phyloP scores from a whole-genome alignment of 2,113 vertebrate genomes.

The Sturnus vulgaris region DNA sequence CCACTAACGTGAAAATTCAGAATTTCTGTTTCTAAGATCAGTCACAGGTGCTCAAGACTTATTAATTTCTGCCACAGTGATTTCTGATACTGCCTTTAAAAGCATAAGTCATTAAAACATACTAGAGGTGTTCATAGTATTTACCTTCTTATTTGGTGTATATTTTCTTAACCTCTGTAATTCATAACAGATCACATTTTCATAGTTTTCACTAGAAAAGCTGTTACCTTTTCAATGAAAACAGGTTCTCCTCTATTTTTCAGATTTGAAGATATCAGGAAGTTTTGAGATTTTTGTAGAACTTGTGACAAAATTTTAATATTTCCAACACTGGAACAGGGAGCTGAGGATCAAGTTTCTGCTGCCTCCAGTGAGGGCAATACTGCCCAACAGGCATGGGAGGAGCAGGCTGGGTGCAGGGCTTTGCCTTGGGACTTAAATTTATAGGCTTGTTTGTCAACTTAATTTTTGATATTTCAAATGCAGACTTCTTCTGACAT shows the following conservation, averaged over 20 bases:
- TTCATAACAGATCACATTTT: neutral
- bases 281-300: neutral
- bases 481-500: neutral
- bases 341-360: neutral
- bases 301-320: neutral
- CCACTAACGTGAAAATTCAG: neutral
- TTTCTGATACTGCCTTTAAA: neutral
- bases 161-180: constrained; percentile 33
- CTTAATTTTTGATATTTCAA: neutral
- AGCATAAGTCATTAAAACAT: neutral
- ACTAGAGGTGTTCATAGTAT: neutral
- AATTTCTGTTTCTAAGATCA: neutral
- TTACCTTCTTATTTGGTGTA: neutral
- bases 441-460: neutral
- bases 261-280: neutral
- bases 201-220: neutral
- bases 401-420: neutral
- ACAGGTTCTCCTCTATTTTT: neutral
- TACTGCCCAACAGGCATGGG: neutral
- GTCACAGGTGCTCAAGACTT: neutral
- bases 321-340: neutral
- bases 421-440: neutral
- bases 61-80: neutral
- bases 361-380: neutral
- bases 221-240: neutral